Evolutionary conservation across 2,113 vertebrate genomes (phyloP), one percentile per base, ranked within the genome.

Genomic region (Pomatorhinus ruficollis): DNA sequence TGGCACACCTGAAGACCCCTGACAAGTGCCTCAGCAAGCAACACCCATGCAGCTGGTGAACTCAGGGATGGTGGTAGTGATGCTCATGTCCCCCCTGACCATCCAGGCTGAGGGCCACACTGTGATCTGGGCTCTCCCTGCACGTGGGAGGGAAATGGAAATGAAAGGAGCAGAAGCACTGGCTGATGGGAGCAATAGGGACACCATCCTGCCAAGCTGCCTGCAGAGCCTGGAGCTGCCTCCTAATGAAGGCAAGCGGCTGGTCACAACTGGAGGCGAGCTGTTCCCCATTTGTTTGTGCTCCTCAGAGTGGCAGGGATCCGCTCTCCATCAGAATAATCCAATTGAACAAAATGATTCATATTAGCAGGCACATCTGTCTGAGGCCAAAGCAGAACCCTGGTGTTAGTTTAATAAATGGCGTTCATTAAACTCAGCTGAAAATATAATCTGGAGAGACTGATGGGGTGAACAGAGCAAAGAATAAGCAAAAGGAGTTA

Each of bases 391-490:
- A 97, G 97, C 97, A 97, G 96, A 97, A 97, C 91, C 97, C 83
- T 87, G 94, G 96, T 97, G 97, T 97, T 97, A 95, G 95, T 96
- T 97, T 98, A 98, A 98, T 98, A 98, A 98, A 98, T 98, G 97
- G 78, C 50, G 61, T 97, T 98, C 98, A 98, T 98, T 98, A 98
- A 98, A 97, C 95, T 97, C 95, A 95, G 94, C 97, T 97, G 97
- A 97, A 98, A 98, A 97, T 97, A 97, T 98, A 98, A 98, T 98
- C 96, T 97, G 93, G 93, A 95, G 97, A 98, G 97, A 97, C 94
- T 93, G 97, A 97, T 97, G 96, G 95, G 95, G 97, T 96, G 96
- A 96, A 93, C 96, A 90, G 95, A 97, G 95, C 97, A 97, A 96
- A 97, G 97, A 97, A 98, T 97, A 97, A 98, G 97, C 97, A 96